Evolutionary conservation across 2,888 invertebrate genomes (phyloP), one percentile per base, ranked within the genome.

Genomic region (Drosophila fulvimacula): DNA sequence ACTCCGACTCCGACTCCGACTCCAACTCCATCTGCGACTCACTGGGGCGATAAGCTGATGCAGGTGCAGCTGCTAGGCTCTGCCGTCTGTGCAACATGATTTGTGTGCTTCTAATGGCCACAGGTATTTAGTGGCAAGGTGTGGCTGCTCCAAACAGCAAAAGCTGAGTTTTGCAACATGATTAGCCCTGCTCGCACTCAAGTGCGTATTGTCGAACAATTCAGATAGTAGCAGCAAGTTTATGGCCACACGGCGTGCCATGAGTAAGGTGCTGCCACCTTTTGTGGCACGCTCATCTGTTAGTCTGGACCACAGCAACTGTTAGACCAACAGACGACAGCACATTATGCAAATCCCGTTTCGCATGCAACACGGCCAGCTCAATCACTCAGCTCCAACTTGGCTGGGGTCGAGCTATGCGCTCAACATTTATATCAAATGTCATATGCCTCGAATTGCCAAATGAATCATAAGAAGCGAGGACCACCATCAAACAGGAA

Each of bases 401-500:
- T 24, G 24, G 24, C 24, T 19, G 19, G 44, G 53, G 46, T 46
- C 39, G 24, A 66, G 72, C 51, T 67, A 46, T 56, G 60, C 65
- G 66, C 68, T 66, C 71, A 79, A 63, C 88, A 89, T 89, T 83
- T 85, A 88, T 83, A 89, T 89, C 73, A 82, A 89, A 89, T 83
- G 89, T 88, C 83, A 79, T 76, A 79, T 57, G 81, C 72, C 76
- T 76, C 76, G 73, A 89, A 89, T 84, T 90, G 89, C 75, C 82
- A 83, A 85, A 90, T 85, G 85, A 88, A 90, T 90, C 90, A 85
- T 90, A 75, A 69, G 67, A 53, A 71, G 66, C 44, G 44, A 67
- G 65, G 82, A 82, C 82, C 83, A 83, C 83, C 90, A 69, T 68
- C 71, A 90, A 88, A 89, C 90, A 90, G 90, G 90, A 85, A 88